Conservation (phyloP, 92 coral and sea anemone genomes). For the Plumapathes pennacea region DNA sequence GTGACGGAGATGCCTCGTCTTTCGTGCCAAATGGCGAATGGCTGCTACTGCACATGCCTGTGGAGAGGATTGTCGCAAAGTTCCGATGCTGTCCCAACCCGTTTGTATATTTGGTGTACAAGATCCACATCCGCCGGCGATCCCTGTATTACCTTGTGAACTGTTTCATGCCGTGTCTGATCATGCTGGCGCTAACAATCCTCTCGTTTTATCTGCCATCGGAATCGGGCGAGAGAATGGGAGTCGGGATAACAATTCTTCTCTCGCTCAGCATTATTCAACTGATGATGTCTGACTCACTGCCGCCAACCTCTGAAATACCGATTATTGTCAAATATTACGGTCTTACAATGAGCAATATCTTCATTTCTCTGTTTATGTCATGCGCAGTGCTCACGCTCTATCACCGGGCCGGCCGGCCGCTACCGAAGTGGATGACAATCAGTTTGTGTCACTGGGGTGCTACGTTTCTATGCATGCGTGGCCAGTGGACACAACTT, state of each 20-base stretch:
- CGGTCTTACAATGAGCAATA: slow-evolving; percentile 83
- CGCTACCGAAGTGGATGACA: slow-evolving; percentile 57
- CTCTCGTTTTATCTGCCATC: slow-evolving; percentile 76
- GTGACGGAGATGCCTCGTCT: slow-evolving; percentile 72
- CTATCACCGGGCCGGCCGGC: slow-evolving; percentile 49
- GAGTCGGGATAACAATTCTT: slow-evolving; percentile 83
- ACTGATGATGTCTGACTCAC: slow-evolving; percentile 77
- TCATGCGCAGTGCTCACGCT: slow-evolving; percentile 70
- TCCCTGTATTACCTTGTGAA: slow-evolving; percentile 77
- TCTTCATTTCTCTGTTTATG: slow-evolving; percentile 71
- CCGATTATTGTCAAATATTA: slow-evolving; percentile 80
- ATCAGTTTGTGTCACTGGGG: slow-evolving; percentile 66
- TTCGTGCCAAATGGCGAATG: slow-evolving; percentile 86
- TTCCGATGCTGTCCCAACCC: slow-evolving; percentile 83
- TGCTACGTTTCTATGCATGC: slow-evolving; percentile 52
- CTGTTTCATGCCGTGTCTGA: slow-evolving; percentile 84
- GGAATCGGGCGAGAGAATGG: slow-evolving; percentile 89
- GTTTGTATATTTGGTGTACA: slow-evolving; percentile 65
- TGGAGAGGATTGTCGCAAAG: slow-evolving; percentile 59
- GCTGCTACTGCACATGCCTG: slow-evolving; percentile 78
- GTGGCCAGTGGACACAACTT: slow-evolving; percentile 54
- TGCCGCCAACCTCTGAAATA: slow-evolving; percentile 84
- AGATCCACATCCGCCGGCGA: slow-evolving; percentile 73
- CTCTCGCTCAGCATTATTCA: slow-evolving; percentile 85
- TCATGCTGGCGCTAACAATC: slow-evolving; percentile 79